phyloP scores from a whole-genome alignment of 2,113 vertebrate genomes.

The Isichthys henryi region DNA sequence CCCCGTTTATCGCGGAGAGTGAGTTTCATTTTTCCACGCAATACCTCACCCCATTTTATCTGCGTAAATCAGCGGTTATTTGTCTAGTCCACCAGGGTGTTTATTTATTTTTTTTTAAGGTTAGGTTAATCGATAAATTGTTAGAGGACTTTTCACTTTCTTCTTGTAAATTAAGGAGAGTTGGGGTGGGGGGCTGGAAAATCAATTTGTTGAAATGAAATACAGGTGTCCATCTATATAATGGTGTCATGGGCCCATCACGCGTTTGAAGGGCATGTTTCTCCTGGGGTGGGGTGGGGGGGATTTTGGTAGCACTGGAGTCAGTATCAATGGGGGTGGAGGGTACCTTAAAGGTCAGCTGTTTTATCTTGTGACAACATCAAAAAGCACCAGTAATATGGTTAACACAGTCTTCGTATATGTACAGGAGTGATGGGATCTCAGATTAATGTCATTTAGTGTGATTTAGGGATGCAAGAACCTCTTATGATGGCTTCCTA shows the following conservation, averaged over 20 bases:
- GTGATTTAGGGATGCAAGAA: background rate
- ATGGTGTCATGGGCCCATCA: slow-evolving; percentile 10
- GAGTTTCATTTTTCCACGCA: slow-evolving; percentile 1
- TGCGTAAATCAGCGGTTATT: slow-evolving; percentile 37
- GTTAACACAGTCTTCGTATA: background rate
- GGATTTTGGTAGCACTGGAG: background rate
- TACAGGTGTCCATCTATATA: slow-evolving; percentile 29
- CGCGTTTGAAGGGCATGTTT: slow-evolving; percentile 23
- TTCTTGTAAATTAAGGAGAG: slow-evolving; percentile 27
- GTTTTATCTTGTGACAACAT: background rate
- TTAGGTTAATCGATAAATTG: slow-evolving; percentile 52
- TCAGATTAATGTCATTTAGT: background rate
- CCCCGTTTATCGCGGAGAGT: slow-evolving; percentile 16
- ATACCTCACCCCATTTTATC: slow-evolving; percentile 30
- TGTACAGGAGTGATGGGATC: background rate
- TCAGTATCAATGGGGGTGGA: slow-evolving; percentile 19
- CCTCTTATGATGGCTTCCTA: background rate
- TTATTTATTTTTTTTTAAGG: slow-evolving; percentile 28
- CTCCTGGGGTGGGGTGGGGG: background rate
- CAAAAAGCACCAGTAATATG: background rate
- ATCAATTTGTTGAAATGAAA: slow-evolving; percentile 38
- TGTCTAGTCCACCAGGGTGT: slow-evolving; percentile 26
- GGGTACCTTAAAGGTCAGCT: slow-evolving; percentile 18
- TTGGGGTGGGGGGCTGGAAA: slow-evolving; percentile 2
- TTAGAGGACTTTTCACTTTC: slow-evolving; percentile 56